These are phyloP conservation scores for Chelon labrosus DNA, from an alignment of 2,797 vertebrate genomes.

Conservation along the genomic window DNA sequence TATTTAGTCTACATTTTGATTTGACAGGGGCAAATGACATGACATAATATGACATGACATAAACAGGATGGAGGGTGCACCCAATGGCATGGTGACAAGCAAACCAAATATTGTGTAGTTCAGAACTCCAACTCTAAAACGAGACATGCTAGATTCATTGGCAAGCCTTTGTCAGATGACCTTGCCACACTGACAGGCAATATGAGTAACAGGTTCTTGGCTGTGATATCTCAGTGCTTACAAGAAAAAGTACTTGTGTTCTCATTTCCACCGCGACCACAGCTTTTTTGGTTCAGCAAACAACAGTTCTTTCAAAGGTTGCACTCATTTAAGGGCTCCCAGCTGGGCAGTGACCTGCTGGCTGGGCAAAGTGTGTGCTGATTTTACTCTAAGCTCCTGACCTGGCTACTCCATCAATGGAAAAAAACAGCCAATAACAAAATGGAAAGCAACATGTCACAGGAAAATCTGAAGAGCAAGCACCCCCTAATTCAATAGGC, in stretches of 20 bases:
- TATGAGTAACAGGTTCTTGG: constrained; percentile 40
- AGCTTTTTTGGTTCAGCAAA: constrained; percentile 57
- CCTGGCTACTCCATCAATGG: constrained; percentile 19
- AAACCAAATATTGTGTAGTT: constrained; percentile 24
- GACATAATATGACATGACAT: constrained; percentile 5
- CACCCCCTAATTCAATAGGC: background rate
- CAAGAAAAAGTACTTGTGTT: constrained; percentile 58
- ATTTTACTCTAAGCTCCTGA: constrained; percentile 55
- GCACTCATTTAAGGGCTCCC: constrained; percentile 57
- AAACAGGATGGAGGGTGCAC: constrained; percentile 15
- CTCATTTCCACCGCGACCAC: constrained; percentile 35
- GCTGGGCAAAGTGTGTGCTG: constrained; percentile 44
- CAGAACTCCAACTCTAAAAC: constrained; percentile 24
- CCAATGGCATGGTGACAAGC: constrained; percentile 11
- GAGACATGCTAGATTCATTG: constrained; percentile 35
- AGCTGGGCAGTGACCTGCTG: constrained; percentile 57
- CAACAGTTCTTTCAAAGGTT: constrained; percentile 63
- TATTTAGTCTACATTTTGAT: constrained; percentile 49
- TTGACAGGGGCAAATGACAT: constrained; percentile 17
- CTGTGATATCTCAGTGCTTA: constrained; percentile 52
- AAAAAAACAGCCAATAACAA: constrained; percentile 25
- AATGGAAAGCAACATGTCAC: constrained; percentile 23
- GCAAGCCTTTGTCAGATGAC: constrained; percentile 47
- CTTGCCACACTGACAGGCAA: constrained; percentile 47
- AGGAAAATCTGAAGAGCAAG: constrained; percentile 10